Percentiles rank a stretch among this genome's conserved stretches.
phyloP scores from a whole-genome alignment of 2,113 vertebrate species.

The Picathartes gymnocephalus region DNA sequence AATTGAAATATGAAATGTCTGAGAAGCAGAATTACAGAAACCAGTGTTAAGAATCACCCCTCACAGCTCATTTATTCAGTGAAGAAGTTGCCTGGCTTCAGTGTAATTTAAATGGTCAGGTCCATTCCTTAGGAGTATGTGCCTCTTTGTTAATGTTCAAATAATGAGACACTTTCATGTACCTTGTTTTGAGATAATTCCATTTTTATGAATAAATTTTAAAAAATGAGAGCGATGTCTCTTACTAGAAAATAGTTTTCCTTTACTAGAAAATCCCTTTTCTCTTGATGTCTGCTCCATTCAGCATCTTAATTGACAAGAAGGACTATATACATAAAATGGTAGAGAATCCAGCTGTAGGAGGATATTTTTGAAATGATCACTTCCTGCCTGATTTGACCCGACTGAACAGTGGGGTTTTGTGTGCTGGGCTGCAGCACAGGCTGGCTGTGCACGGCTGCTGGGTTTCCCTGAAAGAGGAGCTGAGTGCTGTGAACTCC shows the following conservation, averaged over 20 bases:
- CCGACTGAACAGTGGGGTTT: neutral
- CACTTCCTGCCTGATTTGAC: neutral
- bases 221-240: neutral
- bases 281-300: neutral
- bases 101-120: neutral
- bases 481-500: constrained; percentile 16
- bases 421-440: neutral
- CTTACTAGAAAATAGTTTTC: neutral
- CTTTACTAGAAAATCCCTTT: neutral
- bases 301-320: neutral
- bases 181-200: constrained; percentile 1
- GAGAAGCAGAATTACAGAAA: neutral
- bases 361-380: neutral
- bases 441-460: neutral
- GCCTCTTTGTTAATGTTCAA: neutral
- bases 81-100: neutral
- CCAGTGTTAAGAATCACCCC: neutral
- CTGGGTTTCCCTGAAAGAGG: constrained; percentile 6
- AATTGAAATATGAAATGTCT: neutral
- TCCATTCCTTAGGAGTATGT: neutral
- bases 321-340: neutral
- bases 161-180: neutral
- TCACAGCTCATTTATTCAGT: neutral
- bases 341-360: neutral
- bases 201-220: neutral